A percentile compares a stretch with the other conserved stretches of the same genome.
These are phyloP conservation scores for Hyperopisus bebe DNA, from an alignment of 2,113 vertebrate genomes.

Conservation along the genomic window DNA sequence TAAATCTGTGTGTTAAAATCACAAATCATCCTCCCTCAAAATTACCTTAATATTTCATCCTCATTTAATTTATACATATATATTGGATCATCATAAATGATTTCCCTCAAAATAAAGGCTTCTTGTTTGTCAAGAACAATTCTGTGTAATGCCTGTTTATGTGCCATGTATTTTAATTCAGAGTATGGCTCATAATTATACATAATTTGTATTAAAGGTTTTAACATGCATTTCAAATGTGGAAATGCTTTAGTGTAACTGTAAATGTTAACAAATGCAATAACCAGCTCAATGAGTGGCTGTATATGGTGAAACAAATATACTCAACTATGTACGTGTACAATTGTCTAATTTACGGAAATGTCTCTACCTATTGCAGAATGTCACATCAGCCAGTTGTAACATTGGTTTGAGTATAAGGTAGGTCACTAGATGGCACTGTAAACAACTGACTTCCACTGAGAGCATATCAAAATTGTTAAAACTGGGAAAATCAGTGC, in stretches of 20 bases:
- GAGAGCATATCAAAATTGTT: neutral
- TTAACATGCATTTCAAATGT: slow-evolving; percentile 16
- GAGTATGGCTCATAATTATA: slow-evolving; percentile 28
- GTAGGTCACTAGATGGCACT: slow-evolving; percentile 5
- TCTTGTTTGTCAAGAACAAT: slow-evolving; percentile 61
- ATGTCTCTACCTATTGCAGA: neutral
- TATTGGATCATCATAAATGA: slow-evolving; percentile 54
- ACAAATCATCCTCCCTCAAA: slow-evolving; percentile 52
- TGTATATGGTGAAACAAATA: slow-evolving; percentile 2
- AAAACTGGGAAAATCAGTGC: neutral
- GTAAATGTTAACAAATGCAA: slow-evolving; percentile 13
- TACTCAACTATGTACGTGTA: neutral
- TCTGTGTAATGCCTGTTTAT: slow-evolving; percentile 22
- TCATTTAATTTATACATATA: slow-evolving; percentile 61
- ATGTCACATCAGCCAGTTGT: neutral
- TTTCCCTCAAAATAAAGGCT: slow-evolving; percentile 65
- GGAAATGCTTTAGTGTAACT: slow-evolving; percentile 6
- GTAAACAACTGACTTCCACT: neutral
- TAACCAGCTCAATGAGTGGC: neutral
- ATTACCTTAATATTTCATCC: slow-evolving; percentile 57
- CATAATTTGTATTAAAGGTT: slow-evolving; percentile 2
- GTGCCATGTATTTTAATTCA: slow-evolving; percentile 18
- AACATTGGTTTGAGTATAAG: neutral
- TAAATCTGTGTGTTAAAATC: slow-evolving; percentile 53
- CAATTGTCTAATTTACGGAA: neutral